A percentile compares a stretch with the other conserved stretches of the same genome.
phyloP scores from a whole-genome alignment of 2,888 invertebrate genomes.

The Conus canariensis region DNA sequence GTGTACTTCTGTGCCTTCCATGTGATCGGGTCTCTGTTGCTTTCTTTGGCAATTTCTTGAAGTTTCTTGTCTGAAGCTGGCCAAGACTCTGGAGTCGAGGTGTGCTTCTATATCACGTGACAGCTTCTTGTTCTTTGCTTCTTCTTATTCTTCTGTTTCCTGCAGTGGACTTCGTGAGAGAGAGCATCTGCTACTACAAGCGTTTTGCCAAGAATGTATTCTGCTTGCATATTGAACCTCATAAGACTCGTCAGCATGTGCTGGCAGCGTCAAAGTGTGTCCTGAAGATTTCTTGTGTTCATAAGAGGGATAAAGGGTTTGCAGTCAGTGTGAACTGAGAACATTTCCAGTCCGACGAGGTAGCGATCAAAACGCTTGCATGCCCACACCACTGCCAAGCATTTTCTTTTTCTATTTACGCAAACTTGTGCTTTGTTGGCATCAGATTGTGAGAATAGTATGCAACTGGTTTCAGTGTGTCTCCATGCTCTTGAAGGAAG shows the following conservation, averaged over 20 bases:
- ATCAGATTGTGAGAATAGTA: not conserved
- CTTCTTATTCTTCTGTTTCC: too few species aligned
- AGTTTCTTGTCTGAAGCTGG: too few species aligned
- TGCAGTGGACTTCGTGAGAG: not conserved
- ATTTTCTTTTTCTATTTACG: not conserved
- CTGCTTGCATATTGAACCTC: not conserved
- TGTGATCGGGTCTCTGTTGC: too few species aligned
- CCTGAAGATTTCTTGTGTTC: not conserved
- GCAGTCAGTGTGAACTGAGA: not conserved
- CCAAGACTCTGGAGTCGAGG: not conserved
- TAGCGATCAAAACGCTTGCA: not conserved
- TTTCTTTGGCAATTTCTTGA: too few species aligned
- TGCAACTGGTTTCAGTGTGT: not conserved
- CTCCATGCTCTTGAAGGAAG: too few species aligned
- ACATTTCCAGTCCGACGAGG: not conserved
- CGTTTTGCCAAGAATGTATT: too few species aligned
- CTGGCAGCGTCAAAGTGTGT: slow-evolving; percentile 2
- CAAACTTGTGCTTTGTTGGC: not conserved
- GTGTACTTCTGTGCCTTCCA: too few species aligned
- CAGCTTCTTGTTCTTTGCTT: not conserved
- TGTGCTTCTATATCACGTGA: too few species aligned
- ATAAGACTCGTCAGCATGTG: not conserved
- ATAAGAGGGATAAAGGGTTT: slow-evolving; percentile 26
- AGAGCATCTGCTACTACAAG: too few species aligned
- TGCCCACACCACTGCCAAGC: not conserved